Evolutionary conservation across 2,797 vertebrate genomes (phyloP).

Genomic region (Urophycis tenuis): DNA sequence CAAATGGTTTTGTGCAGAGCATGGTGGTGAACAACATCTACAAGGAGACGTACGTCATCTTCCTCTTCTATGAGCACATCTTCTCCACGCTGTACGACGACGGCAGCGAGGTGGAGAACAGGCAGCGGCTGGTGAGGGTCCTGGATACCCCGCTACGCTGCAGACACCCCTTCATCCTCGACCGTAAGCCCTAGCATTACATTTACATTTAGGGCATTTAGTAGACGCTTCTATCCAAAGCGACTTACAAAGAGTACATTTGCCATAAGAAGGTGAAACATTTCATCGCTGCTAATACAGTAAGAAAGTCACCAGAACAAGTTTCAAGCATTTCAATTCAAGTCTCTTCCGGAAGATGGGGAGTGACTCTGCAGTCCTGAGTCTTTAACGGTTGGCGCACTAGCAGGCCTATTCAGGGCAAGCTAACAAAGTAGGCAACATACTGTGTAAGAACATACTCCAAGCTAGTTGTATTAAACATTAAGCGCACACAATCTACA

Average conservation of each 20-base stretch:
- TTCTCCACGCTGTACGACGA: constrained; percentile 47
- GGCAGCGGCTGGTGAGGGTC: constrained; percentile 39
- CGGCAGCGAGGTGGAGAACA: constrained; percentile 41
- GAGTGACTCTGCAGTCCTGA: too few relatives aligned
- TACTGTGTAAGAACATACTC: background rate
- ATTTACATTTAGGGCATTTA: background rate
- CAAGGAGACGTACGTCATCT: constrained; percentile 47
- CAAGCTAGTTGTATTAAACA: too few relatives aligned
- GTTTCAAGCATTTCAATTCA: too few relatives aligned
- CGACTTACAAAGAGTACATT: too few relatives aligned
- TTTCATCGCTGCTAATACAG: too few relatives aligned
- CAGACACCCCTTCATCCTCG: constrained; percentile 33
- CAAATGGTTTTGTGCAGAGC: constrained; percentile 39
- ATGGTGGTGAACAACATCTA: constrained; percentile 51
- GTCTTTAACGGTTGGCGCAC: too few relatives aligned
- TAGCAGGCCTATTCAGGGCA: too few relatives aligned
- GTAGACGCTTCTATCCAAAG: too few relatives aligned
- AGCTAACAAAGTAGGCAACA: background rate
- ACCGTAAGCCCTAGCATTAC: constrained; percentile 35
- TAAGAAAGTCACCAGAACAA: too few relatives aligned
- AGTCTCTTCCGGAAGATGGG: too few relatives aligned
- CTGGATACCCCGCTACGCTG: constrained; percentile 46
- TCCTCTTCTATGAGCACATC: constrained; percentile 53
- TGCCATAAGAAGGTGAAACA: too few relatives aligned
- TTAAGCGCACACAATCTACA: background rate